These are phyloP conservation scores for Trichonephila clavata DNA, from an alignment of 1,140 invertebrate species.

Conservation along the genomic window DNA sequence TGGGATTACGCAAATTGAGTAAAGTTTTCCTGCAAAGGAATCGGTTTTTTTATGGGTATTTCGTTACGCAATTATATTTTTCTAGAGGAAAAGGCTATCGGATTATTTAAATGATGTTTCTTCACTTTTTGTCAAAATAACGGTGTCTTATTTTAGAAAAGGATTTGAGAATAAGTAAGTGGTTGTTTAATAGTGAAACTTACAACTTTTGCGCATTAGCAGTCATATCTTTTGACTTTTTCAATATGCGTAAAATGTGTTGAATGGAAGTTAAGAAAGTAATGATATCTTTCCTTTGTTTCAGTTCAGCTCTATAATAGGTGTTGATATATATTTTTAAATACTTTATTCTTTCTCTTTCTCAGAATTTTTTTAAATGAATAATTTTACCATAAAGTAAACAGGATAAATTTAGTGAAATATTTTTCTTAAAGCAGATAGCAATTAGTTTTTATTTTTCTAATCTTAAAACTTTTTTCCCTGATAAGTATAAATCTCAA, in stretches of 20 bases:
- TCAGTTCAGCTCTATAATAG: background rate
- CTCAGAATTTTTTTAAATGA: too few relatives aligned
- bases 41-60: background rate
- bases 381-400: too few relatives aligned
- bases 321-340: too few relatives aligned
- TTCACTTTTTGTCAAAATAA: constrained; percentile 5
- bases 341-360: too few relatives aligned
- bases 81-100: constrained; percentile 24
- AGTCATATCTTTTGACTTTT: background rate
- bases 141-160: background rate
- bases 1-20: constrained; percentile 47
- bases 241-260: background rate
- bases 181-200: background rate
- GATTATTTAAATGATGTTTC: constrained; percentile 39
- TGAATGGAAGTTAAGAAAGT: background rate
- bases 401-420: too few relatives aligned
- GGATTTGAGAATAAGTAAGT: constrained; percentile 21
- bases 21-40: constrained; percentile 18
- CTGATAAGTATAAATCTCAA: too few relatives aligned
- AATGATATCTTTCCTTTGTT: background rate
- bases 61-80: constrained; percentile 30
- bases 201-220: too few relatives aligned
- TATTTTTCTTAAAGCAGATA: too few relatives aligned
- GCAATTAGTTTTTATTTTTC: too few relatives aligned
- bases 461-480: too few relatives aligned